Percentiles rank a stretch among this genome's conserved stretches.
Conservation (phyloP, 2,113 vertebrate genomes). For the Myiozetetes cayanensis region DNA sequence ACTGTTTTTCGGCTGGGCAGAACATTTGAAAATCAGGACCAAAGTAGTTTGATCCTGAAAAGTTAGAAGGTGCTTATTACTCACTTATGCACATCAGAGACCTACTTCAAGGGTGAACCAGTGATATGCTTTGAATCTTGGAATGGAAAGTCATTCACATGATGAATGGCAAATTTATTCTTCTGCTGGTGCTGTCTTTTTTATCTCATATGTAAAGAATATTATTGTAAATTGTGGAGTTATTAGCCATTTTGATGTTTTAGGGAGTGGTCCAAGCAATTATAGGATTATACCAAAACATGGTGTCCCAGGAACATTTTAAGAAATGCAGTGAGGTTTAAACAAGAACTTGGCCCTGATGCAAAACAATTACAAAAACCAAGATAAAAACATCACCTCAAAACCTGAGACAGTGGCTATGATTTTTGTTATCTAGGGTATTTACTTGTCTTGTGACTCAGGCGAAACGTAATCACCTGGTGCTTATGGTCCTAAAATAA, state of each 20-base stretch:
- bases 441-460: neutral
- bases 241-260: constrained; percentile 4
- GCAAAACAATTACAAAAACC: constrained; percentile 32
- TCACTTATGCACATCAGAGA: neutral
- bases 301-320: neutral
- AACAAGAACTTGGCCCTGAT: neutral
- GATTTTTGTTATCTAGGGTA: neutral
- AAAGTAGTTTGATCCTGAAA: neutral
- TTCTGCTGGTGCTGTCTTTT: neutral
- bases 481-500: neutral
- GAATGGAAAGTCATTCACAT: neutral
- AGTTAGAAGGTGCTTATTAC: neutral
- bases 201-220: neutral
- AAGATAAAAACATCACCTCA: neutral
- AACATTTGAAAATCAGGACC: neutral
- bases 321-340: constrained; percentile 10
- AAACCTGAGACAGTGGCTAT: neutral
- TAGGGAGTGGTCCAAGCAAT: neutral
- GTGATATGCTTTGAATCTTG: neutral
- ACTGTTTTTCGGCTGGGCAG: neutral
- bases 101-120: neutral
- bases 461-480: neutral
- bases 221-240: neutral
- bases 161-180: neutral
- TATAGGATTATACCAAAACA: neutral